Base-by-base conservation (phyloP, 2,888 invertebrate genomes). In the Phyllotreta cruciferae region DNA sequence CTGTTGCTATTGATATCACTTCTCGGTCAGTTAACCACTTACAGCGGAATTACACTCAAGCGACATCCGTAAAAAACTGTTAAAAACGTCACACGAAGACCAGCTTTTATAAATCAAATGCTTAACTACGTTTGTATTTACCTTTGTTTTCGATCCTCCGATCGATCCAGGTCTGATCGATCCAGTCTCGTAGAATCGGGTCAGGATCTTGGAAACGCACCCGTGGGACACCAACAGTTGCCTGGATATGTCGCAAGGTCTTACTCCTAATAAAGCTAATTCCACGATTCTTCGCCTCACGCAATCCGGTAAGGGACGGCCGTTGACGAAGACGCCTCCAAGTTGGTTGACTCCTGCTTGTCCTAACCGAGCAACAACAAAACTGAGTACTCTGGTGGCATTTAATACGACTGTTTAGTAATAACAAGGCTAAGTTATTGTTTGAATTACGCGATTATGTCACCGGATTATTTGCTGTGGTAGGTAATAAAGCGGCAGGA, bases 271-370 rank as follows among this genome's bases (percentile, higher is more conserved):
- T 75, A 96, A 85, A 34, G 97, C 97, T 76, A 98, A 85, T 80
- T 97, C 96, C 0, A 98, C 97, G 71, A 98, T 98, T 68, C 96
- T 87, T 68, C 95, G 88, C 64, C 97, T 87, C 11, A 97, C 94
- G 75, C 94, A 95, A 79, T 97, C 96, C 2, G 98, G 97, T 63
- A 98, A 85, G 1, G 97, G 97, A n/a, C 97, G 88, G 0, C 98
- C 98, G 81, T 98, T 98, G 8, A 98, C 97, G 81, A 98, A 97
- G 62, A 97, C 96, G 44, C 97, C 97, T 54, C 97, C 97, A 72
- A 98, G 85, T 83, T 98, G 97, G 84, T 98, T 98, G 47, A 98
- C 96, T 70, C 97, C 97, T 45, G 96, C 96, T 85, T 97, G 96
- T 77, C 96, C 96, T 96, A 41, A 41, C 9, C 41, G 41, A 41